Conservation (phyloP, 1,140 invertebrate species). For the Pogonognathellus flavescens region DNA sequence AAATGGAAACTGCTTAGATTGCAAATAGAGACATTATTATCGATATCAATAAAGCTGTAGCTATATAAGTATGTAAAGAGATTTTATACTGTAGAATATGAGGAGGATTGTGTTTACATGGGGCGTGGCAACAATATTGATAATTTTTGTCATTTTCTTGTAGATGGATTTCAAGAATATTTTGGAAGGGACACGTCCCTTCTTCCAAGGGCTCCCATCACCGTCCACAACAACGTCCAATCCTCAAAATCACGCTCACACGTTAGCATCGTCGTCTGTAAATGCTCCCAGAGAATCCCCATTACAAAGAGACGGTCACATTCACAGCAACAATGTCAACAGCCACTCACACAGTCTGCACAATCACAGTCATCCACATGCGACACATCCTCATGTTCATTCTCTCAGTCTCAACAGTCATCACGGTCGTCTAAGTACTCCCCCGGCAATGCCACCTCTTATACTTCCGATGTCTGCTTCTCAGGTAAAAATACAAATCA, state of each 20-base stretch:
- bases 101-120: not conserved
- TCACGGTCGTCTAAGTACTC: slow-evolving; percentile 22
- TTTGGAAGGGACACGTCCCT: slow-evolving; percentile 65
- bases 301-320: slow-evolving; percentile 31
- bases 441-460: slow-evolving; percentile 17
- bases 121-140: not conserved
- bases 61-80: too few relatives aligned
- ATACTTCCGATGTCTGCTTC: slow-evolving; percentile 13
- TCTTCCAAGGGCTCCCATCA: slow-evolving; percentile 65
- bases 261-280: not conserved
- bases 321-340: not conserved
- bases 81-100: too few relatives aligned
- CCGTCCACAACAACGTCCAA: slow-evolving; percentile 51
- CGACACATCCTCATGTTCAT: slow-evolving; percentile 16
- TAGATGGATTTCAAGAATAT: slow-evolving; percentile 67
- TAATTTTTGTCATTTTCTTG: not conserved
- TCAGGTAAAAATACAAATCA: not conserved
- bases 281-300: slow-evolving; percentile 27
- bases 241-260: slow-evolving; percentile 15
- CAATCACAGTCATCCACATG: slow-evolving; percentile 29
- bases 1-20: too few relatives aligned
- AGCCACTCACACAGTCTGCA: slow-evolving; percentile 41
- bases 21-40: too few relatives aligned
- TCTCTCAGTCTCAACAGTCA: slow-evolving; percentile 16
- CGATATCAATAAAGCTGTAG: too few relatives aligned